Evolutionary conservation across 2,113 vertebrate genomes (phyloP).

Genomic region (Pyrgilauda ruficollis): DNA sequence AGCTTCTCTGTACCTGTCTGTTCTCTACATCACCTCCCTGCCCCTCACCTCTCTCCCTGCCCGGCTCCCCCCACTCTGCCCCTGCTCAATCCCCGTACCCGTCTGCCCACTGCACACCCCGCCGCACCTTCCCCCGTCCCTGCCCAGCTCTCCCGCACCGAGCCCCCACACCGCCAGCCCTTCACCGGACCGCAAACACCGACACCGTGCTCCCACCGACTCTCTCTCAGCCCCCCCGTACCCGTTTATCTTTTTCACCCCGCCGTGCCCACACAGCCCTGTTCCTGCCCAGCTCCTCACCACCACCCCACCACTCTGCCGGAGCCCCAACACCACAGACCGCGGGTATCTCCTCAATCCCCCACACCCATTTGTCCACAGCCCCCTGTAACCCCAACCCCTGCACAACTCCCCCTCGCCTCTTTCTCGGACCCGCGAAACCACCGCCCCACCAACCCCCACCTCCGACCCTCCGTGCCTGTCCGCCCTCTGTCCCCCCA

Average conservation of each 20-base stretch:
- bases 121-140: neutral
- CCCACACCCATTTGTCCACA: neutral
- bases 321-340: neutral
- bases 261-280: neutral
- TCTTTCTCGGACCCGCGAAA: too few relatives aligned
- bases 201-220: neutral
- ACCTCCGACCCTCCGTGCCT: too few relatives aligned
- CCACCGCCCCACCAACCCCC: too few relatives aligned
- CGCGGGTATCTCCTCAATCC: neutral
- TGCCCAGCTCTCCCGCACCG: neutral
- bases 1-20: neutral
- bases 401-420: neutral
- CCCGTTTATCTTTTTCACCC: neutral
- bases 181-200: neutral
- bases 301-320: neutral
- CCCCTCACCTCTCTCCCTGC: neutral
- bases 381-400: neutral
- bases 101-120: neutral
- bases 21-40: neutral
- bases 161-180: neutral
- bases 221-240: neutral
- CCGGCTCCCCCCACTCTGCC: too few relatives aligned
- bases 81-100: neutral
- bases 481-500: too few relatives aligned
- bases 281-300: neutral